Conservation (phyloP, 2,797 vertebrate genomes). For the Cephalopachus bancanus region DNA sequence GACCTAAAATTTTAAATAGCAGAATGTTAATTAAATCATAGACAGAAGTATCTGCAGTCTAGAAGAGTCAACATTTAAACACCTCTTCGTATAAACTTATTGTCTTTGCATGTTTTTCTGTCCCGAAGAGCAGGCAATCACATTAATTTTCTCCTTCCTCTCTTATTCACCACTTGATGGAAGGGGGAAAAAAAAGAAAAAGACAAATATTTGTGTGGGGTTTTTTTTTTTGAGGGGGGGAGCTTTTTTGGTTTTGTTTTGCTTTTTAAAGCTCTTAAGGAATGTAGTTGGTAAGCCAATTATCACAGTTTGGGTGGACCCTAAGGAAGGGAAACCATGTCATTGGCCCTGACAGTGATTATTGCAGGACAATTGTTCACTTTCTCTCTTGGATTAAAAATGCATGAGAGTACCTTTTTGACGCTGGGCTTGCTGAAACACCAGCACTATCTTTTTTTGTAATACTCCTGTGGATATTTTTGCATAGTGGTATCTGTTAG, state of each 20-base stretch:
- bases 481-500: slow-evolving; percentile 81
- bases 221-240: neutral
- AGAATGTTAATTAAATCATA: neutral
- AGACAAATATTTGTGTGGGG: neutral
- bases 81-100: neutral
- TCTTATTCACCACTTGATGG: neutral
- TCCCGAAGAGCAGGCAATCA: neutral
- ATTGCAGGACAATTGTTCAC: slow-evolving; percentile 38
- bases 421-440: slow-evolving; percentile 78
- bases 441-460: slow-evolving; percentile 79
- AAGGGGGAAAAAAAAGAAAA: neutral
- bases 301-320: neutral
- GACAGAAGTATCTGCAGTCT: neutral
- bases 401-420: slow-evolving; percentile 77
- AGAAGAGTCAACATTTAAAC: slow-evolving; percentile 1
- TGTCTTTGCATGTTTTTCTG: neutral
- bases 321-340: neutral
- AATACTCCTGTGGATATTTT: slow-evolving; percentile 82
- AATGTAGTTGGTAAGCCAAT: neutral
- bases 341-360: slow-evolving; percentile 26
- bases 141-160: neutral
- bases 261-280: slow-evolving; percentile 11
- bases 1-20: neutral
- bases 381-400: slow-evolving; percentile 80
- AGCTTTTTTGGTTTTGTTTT: neutral